Percentiles rank a stretch among this genome's conserved stretches.
Conservation (phyloP, 2,113 vertebrate species). For the Lophius piscatorius region DNA sequence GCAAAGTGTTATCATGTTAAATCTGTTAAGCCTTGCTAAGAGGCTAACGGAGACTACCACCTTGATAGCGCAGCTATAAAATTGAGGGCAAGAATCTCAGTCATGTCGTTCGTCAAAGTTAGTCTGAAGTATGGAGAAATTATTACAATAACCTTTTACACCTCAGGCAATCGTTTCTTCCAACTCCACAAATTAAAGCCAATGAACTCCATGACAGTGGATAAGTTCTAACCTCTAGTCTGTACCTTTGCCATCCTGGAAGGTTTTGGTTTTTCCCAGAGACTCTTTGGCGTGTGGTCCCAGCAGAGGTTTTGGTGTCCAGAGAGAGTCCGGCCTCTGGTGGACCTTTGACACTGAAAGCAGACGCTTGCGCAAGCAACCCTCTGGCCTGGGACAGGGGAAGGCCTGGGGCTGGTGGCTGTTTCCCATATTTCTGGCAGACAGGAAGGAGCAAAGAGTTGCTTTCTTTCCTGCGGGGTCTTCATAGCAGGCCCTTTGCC, state of each 20-base stretch:
- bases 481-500: conserved; percentile 81
- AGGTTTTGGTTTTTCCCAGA: conserved; percentile 39
- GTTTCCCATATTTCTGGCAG: conserved; percentile 83
- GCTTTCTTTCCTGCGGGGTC: conserved; percentile 71
- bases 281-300: conserved; percentile 50
- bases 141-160: neutral
- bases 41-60: conserved; percentile 28
- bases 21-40: conserved; percentile 29
- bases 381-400: conserved; percentile 39
- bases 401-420: conserved; percentile 63
- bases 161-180: neutral
- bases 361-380: conserved; percentile 79
- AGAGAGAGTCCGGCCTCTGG: conserved; percentile 81
- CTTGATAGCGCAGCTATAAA: neutral
- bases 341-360: conserved; percentile 78
- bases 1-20: conserved; percentile 22
- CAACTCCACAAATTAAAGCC: neutral
- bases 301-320: conserved; percentile 83
- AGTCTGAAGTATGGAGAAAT: neutral
- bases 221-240: neutral
- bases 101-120: conserved; percentile 13
- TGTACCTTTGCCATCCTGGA: conserved; percentile 70
- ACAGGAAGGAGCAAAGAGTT: conserved; percentile 72
- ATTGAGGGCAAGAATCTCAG: conserved; percentile 7
- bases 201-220: neutral